Evolutionary conservation across 2,888 invertebrate species (phyloP).

Genomic region (Tenthredo notha): DNA sequence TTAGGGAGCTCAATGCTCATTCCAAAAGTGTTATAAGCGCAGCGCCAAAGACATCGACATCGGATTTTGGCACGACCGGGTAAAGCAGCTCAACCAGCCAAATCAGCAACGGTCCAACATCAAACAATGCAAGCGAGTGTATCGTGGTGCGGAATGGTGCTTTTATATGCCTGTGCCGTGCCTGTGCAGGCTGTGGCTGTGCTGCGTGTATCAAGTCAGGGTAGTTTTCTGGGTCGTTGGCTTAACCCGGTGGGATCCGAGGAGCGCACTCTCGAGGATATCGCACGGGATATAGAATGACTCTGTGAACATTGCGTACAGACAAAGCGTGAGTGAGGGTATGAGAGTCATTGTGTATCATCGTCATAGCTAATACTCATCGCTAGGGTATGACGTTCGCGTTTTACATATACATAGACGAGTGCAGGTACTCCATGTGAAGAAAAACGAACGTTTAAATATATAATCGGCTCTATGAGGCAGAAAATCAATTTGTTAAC

Average conservation of each 20-base stretch:
- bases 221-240: constrained; percentile 66
- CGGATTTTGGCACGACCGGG: constrained; percentile 8
- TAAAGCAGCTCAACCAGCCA: constrained; percentile 64
- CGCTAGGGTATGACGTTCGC: not conserved
- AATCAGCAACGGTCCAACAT: constrained; percentile 73
- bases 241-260: constrained; percentile 63
- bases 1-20: constrained; percentile 9
- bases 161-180: constrained; percentile 57
- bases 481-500: not conserved
- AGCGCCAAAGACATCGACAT: constrained; percentile 42
- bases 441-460: not conserved
- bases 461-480: not conserved
- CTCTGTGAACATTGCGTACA: constrained; percentile 76
- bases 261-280: constrained; percentile 61
- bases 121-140: constrained; percentile 75
- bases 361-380: not conserved
- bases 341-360: not conserved
- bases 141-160: constrained; percentile 47
- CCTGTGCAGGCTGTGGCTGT: constrained; percentile 66
- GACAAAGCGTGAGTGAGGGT: constrained; percentile 67
- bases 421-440: not conserved
- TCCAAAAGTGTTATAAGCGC: constrained; percentile 23
- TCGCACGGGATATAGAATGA: constrained; percentile 75
- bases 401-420: not conserved
- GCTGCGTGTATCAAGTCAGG: constrained; percentile 68